These are phyloP conservation scores for Luidia sarsii DNA, from an alignment of 53 echinoderm and acorn worm genomes.

Conservation along the genomic window DNA sequence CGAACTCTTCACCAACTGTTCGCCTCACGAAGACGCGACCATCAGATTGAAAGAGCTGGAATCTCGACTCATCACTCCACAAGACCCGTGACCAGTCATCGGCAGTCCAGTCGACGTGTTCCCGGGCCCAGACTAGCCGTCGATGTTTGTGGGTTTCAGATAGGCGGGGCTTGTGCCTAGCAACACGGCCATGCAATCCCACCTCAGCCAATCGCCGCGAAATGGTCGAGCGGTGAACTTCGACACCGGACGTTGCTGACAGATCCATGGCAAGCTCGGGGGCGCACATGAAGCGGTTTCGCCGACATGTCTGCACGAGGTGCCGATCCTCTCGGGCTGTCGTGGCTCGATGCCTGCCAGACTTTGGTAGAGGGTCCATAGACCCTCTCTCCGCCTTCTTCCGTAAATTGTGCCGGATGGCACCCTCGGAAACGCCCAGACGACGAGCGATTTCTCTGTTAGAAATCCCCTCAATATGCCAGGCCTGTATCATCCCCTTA, in stretches of 20 bases:
- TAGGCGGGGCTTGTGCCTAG: constrained; percentile 26
- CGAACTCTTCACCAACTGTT: neutral
- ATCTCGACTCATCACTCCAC: constrained; percentile 39
- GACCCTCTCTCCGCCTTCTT: constrained; percentile 9
- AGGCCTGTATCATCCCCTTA: constrained; percentile 26
- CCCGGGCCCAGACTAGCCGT: neutral
- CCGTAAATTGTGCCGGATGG: neutral
- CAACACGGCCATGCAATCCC: constrained; percentile 4
- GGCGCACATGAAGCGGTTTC: constrained; percentile 12
- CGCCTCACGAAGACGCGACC: constrained; percentile 8
- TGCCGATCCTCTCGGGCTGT: constrained; percentile 11
- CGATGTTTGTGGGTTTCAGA: neutral
- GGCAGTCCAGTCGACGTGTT: constrained; percentile 3
- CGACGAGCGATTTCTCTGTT: constrained; percentile 21
- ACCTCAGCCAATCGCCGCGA: neutral
- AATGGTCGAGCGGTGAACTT: constrained; percentile 1
- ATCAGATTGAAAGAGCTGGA: constrained; percentile 9
- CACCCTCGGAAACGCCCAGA: neutral
- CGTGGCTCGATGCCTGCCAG: constrained; percentile 16
- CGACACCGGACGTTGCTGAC: neutral
- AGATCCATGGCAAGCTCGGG: constrained; percentile 9
- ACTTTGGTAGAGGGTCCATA: constrained; percentile 1
- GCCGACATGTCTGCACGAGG: neutral
- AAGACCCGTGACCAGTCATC: constrained; percentile 17
- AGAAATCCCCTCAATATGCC: constrained; percentile 3